These are phyloP conservation scores for Prietella phreatophila DNA, from an alignment of 2,113 vertebrate genomes.

Conservation along the genomic window DNA sequence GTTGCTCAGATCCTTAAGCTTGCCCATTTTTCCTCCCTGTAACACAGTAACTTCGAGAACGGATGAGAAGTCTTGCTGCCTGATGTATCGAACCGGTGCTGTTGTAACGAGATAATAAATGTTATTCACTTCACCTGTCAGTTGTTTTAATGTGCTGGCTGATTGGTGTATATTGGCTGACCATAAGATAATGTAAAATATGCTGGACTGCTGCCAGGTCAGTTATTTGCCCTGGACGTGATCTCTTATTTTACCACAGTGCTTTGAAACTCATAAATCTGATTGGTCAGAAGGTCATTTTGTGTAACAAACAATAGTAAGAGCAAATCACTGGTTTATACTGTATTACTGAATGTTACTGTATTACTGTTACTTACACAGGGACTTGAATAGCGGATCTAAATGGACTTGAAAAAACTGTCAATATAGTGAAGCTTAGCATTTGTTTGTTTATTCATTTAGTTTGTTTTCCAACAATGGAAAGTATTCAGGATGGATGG, in stretches of 20 bases:
- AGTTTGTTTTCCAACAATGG: not conserved
- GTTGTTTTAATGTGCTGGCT: too few species aligned
- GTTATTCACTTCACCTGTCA: too few species aligned
- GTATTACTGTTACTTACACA: not conserved
- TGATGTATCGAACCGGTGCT: too few species aligned
- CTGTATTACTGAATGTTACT: not conserved
- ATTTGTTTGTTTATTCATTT: not conserved
- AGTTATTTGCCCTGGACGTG: not conserved
- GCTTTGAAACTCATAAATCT: not conserved
- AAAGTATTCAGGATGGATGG: not conserved
- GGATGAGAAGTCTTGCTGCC: too few species aligned
- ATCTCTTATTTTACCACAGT: not conserved
- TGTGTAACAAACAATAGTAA: not conserved
- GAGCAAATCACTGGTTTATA: not conserved
- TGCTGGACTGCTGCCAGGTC: not conserved
- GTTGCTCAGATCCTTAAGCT: too few species aligned
- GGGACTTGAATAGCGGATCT: not conserved
- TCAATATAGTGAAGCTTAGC: not conserved
- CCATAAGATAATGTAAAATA: not conserved
- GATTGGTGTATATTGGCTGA: too few species aligned
- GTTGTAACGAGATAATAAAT: too few species aligned
- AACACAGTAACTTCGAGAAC: too few species aligned
- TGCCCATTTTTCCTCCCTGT: too few species aligned
- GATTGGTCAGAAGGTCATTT: not conserved
- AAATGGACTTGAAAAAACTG: not conserved